Evolutionary conservation across 92 coral and sea anemone genomes (phyloP).

Genomic region (Palythoa caribaeorum): DNA sequence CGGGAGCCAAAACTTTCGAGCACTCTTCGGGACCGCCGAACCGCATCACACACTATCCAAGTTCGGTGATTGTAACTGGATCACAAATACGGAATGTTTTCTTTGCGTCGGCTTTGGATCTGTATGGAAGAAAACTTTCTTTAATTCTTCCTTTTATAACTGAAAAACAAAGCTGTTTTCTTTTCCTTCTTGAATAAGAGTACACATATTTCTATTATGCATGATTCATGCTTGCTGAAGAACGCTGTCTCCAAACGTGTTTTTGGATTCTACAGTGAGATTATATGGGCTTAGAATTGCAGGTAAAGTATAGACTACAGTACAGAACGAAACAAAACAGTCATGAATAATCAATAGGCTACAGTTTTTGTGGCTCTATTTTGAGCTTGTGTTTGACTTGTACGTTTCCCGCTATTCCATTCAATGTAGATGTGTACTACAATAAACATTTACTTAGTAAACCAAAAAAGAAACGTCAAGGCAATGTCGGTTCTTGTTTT

Average conservation of each 20-base stretch:
- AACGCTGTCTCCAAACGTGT: not conserved
- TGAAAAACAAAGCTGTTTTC: not conserved
- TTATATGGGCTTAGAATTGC: not conserved
- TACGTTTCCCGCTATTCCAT: not conserved
- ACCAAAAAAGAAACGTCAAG: not conserved
- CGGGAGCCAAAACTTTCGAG: conserved; percentile 61
- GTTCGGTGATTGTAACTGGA: not conserved
- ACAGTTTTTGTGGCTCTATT: too few relatives aligned
- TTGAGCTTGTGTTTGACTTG: too few relatives aligned
- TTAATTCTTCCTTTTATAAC: not conserved
- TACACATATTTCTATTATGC: not conserved
- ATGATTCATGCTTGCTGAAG: not conserved
- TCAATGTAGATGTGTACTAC: not conserved
- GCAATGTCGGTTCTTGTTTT: not conserved
- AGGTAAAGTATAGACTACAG: too few relatives aligned
- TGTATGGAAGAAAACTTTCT: not conserved
- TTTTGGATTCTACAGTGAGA: not conserved
- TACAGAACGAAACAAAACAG: too few relatives aligned
- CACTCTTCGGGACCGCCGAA: conserved; percentile 75
- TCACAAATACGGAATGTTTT: not conserved
- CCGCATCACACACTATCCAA: conserved; percentile 40
- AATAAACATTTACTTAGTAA: not conserved
- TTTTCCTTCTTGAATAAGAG: not conserved
- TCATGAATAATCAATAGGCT: too few relatives aligned
- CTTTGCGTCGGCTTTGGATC: not conserved